Conservation (phyloP, 2,888 invertebrate species). For the Epiblema foenella region DNA sequence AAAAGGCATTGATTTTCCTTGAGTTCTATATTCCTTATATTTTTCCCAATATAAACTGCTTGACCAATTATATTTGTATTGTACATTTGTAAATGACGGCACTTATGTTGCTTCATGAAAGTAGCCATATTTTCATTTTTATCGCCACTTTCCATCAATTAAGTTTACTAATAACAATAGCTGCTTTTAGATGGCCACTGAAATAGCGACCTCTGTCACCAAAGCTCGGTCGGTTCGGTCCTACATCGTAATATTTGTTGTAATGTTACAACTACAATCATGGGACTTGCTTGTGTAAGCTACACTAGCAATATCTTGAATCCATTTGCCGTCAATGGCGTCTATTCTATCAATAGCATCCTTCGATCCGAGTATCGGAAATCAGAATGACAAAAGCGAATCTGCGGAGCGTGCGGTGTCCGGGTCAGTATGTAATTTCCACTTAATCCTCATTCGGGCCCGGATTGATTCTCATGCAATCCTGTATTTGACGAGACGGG, state of each 20-base stretch:
- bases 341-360: slow-evolving; percentile 18
- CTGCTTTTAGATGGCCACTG: background rate
- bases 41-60: no score
- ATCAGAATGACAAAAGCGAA: slow-evolving; percentile 39
- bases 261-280: background rate
- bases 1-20: no score
- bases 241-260: background rate
- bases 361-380: slow-evolving; percentile 33
- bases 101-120: no score
- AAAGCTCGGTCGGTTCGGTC: background rate
- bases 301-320: slow-evolving; percentile 1
- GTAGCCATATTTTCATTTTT: no score
- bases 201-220: background rate
- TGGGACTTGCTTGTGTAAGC: background rate
- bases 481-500: slow-evolving; percentile 45
- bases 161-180: no score
- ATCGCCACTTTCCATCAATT: no score
- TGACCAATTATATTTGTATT: no score
- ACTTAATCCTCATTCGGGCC: slow-evolving; percentile 40
- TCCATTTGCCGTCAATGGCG: slow-evolving; percentile 9
- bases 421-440: slow-evolving; percentile 45
- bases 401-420: slow-evolving; percentile 27
- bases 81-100: no score
- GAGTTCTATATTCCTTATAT: no score
- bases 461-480: slow-evolving; percentile 47